Evolutionary conservation across 1,140 invertebrate genomes (phyloP).

Genomic region (Drosophila paulistorum): DNA sequence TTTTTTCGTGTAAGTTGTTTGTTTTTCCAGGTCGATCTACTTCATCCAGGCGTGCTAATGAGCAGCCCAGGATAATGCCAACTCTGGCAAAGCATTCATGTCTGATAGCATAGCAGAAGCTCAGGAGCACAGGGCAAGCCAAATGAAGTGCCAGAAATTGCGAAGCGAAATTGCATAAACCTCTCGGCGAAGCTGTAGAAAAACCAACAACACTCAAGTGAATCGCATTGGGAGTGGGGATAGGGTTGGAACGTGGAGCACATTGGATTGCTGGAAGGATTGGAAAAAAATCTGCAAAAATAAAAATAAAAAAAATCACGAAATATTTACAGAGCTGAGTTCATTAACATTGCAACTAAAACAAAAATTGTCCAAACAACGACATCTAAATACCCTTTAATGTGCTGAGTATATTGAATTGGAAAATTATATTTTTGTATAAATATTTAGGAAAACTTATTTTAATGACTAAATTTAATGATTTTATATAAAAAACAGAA

Average conservation of each 20-base stretch:
- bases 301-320: slow-evolving; percentile 32
- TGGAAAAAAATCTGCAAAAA: slow-evolving; percentile 14
- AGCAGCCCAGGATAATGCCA: slow-evolving; percentile 44
- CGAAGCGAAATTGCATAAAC: slow-evolving; percentile 78
- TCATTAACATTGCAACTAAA: slow-evolving; percentile 73
- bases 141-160: slow-evolving; percentile 79
- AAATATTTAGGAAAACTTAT: no score
- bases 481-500: no score
- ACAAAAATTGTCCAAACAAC: slow-evolving; percentile 16
- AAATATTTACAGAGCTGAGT: slow-evolving; percentile 59
- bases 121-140: slow-evolving; percentile 28
- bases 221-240: not conserved
- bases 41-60: slow-evolving; percentile 59
- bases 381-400: not conserved
- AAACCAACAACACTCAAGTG: slow-evolving; percentile 54
- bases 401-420: not conserved
- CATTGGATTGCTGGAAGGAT: not conserved
- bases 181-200: slow-evolving; percentile 56
- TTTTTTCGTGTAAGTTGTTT: slow-evolving; percentile 21
- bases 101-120: slow-evolving; percentile 32
- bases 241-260: not conserved
- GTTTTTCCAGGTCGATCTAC: slow-evolving; percentile 53
- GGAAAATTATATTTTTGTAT: no score
- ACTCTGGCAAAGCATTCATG: slow-evolving; percentile 42
- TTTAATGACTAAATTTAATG: no score